Evolutionary conservation across 2,113 vertebrate genomes (phyloP), one percentile per base, ranked within the genome.

Genomic region (Catharus fuscescens): DNA sequence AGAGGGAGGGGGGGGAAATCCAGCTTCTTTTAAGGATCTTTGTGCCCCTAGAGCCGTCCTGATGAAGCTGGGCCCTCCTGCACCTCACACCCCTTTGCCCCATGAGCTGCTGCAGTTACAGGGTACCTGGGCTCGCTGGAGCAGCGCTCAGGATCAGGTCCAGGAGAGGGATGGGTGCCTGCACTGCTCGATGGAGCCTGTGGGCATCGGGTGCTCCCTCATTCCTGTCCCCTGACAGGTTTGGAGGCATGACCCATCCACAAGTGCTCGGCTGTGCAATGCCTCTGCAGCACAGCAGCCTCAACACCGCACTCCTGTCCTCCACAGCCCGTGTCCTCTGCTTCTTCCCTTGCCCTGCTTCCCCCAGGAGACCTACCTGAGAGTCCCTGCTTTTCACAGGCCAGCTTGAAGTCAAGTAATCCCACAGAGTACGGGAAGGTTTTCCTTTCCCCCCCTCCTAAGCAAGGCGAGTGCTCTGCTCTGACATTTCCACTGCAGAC

Each of bases 341-440:
- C 54, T 83, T 54, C 78, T 92, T 69, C 62, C 81, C 92, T 84
- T 2, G 9, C 60, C 86, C 76, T 0, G 0, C 59, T 91, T 47
- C 47, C 95, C 74, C 48, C 52, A 23, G 54, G 19, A 95, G 31
- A 81, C 87, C 92, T 90, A n/a, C 80, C 93, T 92, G 25, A 25
- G 47, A 54, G 59, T 9, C 26, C 45, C 86, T 13, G 60, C 64
- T 64, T 81, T 67, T 38, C 81, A 17, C 48, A 48, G 83, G 53
- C 6, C 5, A 48, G 40, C 44, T 3, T 4, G 45, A 40, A 76
- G 77, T 14, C 61, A 26, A 69, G 59, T 42, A 21, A 79, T 95
- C 86, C 87, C 59, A 9, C 48, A 70, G 26, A 66, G 61, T 2
- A 40, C 5, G 1, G 61, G 4, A 19, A 57, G 79, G 50, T 80